Percentiles rank a stretch among this genome's conserved stretches.
Evolutionary conservation across 2,113 vertebrate species (phyloP).

Genomic region (Macheiramphus alcinus): DNA sequence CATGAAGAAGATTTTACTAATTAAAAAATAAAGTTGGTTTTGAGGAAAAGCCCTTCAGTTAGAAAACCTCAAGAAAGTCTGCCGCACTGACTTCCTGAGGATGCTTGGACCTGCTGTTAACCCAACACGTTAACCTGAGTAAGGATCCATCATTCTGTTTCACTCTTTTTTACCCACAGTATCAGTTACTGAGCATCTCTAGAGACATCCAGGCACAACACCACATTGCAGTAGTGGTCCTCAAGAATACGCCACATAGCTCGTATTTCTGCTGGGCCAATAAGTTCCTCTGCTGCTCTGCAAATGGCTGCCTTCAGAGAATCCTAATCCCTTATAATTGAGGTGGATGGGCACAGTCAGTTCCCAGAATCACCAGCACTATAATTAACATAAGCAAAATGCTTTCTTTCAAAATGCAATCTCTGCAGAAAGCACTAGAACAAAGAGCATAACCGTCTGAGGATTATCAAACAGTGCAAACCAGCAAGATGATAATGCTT

Average conservation of each 20-base stretch:
- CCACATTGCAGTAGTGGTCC: not conserved
- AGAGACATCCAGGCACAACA: not conserved
- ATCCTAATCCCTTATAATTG: not conserved
- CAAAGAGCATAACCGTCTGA: not conserved
- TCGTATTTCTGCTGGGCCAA: not conserved
- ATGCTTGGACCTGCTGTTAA: not conserved
- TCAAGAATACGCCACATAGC: not conserved
- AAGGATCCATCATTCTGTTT: not conserved
- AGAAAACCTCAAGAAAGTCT: not conserved
- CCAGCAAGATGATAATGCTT: not conserved
- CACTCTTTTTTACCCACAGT: not conserved
- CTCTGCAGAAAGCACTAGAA: not conserved
- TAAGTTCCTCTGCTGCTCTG: not conserved
- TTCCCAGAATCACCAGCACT: not conserved
- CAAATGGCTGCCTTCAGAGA: not conserved
- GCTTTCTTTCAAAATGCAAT: not conserved
- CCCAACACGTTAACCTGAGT: not conserved
- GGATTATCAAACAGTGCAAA: not conserved
- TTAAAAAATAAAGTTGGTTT: not conserved
- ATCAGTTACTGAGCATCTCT: not conserved
- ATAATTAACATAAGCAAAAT: not conserved
- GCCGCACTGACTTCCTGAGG: not conserved
- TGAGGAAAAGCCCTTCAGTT: not conserved
- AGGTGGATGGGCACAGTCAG: not conserved
- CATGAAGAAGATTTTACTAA: not conserved